Evolutionary conservation across 2,113 vertebrate genomes (phyloP), one percentile per base, ranked within the genome.

Genomic region (Galeopterus variegatus): DNA sequence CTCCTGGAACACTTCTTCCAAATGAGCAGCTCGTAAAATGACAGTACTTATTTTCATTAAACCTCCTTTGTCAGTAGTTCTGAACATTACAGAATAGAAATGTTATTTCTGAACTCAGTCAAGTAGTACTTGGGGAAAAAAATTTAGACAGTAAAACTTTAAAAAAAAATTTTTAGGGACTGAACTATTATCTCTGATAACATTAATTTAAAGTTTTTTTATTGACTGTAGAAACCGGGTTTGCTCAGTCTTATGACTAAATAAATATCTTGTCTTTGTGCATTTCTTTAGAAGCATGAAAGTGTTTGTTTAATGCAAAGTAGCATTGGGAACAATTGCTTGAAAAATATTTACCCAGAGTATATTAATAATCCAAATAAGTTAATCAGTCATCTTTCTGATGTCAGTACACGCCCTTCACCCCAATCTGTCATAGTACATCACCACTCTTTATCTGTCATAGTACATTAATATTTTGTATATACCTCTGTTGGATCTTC

Each of bases 341-440:
- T 88, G 62, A 85, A 91, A 97, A 94, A 85, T 93, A 92, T 73
- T 72, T 94, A 41, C 9, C 13, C 60, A 65, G 41, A 92, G 36
- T 77, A 64, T 83, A 72, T 65, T 54, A 94, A 28, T 93, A 91
- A 70, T 84, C 89, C 36, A 95, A 31, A 33, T 81, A 72, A 56
- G 58, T 67, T 80, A 41, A 58, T 56, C 8, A 80, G 13, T 67
- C 69, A 62, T 73, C 93, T 86, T 15, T 69, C n/a, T 77, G 70
- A 31, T 19, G 19, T 31, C 4, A 45, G 15, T 70, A 4, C 0
- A 0, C 79, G 65, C 3, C 13, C 4, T 28, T 41, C 75, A 41
- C 7, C 23, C 9, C 56, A 12, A 0, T 64, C 79, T 67, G 12
- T 75, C 62, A 48, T 0, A 33, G 67, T 36, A 33, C 50, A 10